Percentiles rank a stretch among this genome's conserved stretches.
Conservation (phyloP, 2,113 vertebrate species). For the Callipepla californica region DNA sequence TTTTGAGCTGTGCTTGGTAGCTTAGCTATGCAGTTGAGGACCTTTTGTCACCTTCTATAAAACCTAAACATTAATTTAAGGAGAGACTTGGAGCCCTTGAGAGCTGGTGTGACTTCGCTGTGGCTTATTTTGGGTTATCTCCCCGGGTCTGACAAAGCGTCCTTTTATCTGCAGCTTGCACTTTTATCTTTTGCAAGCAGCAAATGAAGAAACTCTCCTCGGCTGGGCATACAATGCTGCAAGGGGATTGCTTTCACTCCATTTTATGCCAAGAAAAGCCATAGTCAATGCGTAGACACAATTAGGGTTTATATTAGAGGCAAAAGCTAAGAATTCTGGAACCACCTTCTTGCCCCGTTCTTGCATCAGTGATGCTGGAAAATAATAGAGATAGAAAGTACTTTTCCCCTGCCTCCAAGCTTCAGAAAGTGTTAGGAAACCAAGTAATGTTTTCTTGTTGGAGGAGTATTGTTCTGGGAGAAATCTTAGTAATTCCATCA, state of each 20-base stretch:
- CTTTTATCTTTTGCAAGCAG: background rate
- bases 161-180: background rate
- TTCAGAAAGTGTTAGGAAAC: background rate
- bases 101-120: background rate
- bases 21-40: background rate
- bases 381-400: background rate
- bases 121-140: slow-evolving; percentile 21
- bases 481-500: background rate
- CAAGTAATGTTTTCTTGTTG: background rate
- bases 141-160: background rate
- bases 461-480: background rate
- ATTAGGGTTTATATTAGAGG: background rate
- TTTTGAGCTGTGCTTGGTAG: background rate
- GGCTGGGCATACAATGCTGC: background rate
- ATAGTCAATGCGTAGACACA: background rate
- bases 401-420: background rate
- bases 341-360: background rate
- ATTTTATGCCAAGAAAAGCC: background rate
- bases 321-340: background rate
- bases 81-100: background rate
- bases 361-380: background rate
- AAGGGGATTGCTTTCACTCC: background rate
- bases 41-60: background rate
- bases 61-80: background rate
- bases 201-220: background rate